Base-by-base conservation (phyloP, 2,113 vertebrate genomes). In the Mungos mungo region DNA sequence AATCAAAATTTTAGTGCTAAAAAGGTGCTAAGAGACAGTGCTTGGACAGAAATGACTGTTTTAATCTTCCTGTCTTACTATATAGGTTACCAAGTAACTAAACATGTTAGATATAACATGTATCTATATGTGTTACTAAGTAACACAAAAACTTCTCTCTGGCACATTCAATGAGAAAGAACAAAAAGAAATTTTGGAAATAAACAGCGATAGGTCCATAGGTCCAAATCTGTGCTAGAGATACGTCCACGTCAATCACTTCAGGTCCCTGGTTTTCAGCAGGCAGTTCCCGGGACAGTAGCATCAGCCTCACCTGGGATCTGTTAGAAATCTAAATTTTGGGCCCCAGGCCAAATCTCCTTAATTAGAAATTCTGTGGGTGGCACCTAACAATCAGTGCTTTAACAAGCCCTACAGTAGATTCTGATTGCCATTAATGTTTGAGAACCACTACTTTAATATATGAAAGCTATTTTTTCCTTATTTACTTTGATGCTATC, bases 141-240 rank as follows among this genome's bases (percentile, higher is more conserved):
- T 79, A 79, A 88, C 52, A 87, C 84, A 69, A 80, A 79, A 88
- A 63, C 74, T 33, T 77, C 47, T 81, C 38, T 80, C 86, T 95
- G 86, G 74, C 8, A 33, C 68, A 72, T 18, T 82, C 33, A 82
- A 14, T 11, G 21, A 65, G 14, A n/a, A 13, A 72, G 60, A 29
- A 77, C 33, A 85, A 88, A 38, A 83, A 27, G 29, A 83, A 72
- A 63, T 50, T 93, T 88, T 47, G 60, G 25, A 88, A 69, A 87
- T 57, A 63, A 80, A 84, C 23, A 3, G 19, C 23, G 6, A 68
- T 23, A 52, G 50, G 50, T 50, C 50, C 50, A 50, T 1, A 52
- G 15, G 71, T 77, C 12, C 69, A 25, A 6, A 66, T 77, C 18
- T 72, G 25, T 57, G 68, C n/a, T 80, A 29, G 63, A 50, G 69